Percentiles rank a stretch among this genome's conserved stretches.
These are phyloP conservation scores for Cancer borealis DNA, from an alignment of 2,888 invertebrate species.

Conservation along the genomic window DNA sequence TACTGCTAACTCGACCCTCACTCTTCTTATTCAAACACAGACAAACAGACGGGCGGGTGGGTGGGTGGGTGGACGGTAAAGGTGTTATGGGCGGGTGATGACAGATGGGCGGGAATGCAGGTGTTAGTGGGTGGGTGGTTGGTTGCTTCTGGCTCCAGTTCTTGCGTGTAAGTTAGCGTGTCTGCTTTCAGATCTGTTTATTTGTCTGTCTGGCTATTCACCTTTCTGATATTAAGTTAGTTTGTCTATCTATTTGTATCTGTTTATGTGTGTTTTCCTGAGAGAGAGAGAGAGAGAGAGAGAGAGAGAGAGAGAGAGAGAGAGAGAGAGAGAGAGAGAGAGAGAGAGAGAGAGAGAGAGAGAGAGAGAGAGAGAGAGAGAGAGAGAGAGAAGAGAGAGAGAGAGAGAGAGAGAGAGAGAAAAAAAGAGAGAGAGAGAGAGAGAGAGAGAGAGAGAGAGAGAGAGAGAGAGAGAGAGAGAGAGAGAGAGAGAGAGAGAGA, in stretches of 20 bases:
- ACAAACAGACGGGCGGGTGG: background rate
- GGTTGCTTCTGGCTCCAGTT: background rate
- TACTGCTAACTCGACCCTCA: background rate
- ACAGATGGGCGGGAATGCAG: too few relatives aligned
- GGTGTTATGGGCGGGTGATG: background rate
- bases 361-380: conserved; percentile 11
- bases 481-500: background rate
- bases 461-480: background rate
- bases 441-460: background rate
- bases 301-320: too few relatives aligned
- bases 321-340: background rate
- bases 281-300: background rate
- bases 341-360: background rate
- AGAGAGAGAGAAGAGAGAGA: conserved; percentile 25
- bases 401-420: background rate
- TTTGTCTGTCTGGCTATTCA: background rate
- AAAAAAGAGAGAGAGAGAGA: background rate
- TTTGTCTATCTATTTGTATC: background rate
- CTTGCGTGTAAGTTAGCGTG: background rate
- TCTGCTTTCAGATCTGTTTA: background rate
- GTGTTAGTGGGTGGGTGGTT: too few relatives aligned
- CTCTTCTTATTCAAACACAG: background rate
- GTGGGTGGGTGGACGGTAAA: background rate
- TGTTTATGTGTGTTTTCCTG: background rate
- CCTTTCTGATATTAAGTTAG: background rate